Evolutionary conservation across 2,113 vertebrate genomes (phyloP).

Genomic region (Sceloporus undulatus): DNA sequence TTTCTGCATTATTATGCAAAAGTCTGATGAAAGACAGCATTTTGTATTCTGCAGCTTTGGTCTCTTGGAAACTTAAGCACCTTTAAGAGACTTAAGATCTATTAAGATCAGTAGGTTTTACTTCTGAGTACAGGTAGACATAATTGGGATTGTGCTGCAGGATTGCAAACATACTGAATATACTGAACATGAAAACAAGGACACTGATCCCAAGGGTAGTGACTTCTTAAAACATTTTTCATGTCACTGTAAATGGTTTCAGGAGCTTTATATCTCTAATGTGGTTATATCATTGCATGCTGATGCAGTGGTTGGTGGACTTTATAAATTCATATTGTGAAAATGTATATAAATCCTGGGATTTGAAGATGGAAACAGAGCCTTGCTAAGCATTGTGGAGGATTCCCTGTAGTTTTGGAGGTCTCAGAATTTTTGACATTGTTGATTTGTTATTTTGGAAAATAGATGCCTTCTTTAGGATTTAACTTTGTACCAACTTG

Average conservation of each 20-base stretch:
- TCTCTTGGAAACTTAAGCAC: neutral
- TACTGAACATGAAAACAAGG: neutral
- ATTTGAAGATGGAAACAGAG: neutral
- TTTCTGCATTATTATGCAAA: neutral
- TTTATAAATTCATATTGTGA: rapidly evolving
- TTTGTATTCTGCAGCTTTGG: neutral
- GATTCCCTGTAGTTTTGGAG: neutral
- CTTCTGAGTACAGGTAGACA: slow-evolving; percentile 3
- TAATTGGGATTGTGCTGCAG: neutral
- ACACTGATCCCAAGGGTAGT: neutral
- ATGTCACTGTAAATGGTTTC: neutral
- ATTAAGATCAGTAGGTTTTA: neutral
- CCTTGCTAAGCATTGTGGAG: neutral
- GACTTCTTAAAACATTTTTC: neutral
- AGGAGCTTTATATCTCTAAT: slow-evolving; percentile 11
- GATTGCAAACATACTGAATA: neutral
- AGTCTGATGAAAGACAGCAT: neutral
- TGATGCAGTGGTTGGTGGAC: neutral
- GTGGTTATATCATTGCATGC: neutral
- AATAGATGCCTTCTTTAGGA: neutral
- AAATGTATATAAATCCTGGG: neutral
- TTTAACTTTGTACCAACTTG: neutral
- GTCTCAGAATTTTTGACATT: slow-evolving; percentile 10
- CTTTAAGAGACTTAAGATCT: neutral
- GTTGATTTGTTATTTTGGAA: rapidly evolving